A percentile compares a stretch with the other conserved stretches of the same genome.
These are phyloP conservation scores for Hofmannophila pseudospretella DNA, from an alignment of 2,888 invertebrate species.

Conservation along the genomic window DNA sequence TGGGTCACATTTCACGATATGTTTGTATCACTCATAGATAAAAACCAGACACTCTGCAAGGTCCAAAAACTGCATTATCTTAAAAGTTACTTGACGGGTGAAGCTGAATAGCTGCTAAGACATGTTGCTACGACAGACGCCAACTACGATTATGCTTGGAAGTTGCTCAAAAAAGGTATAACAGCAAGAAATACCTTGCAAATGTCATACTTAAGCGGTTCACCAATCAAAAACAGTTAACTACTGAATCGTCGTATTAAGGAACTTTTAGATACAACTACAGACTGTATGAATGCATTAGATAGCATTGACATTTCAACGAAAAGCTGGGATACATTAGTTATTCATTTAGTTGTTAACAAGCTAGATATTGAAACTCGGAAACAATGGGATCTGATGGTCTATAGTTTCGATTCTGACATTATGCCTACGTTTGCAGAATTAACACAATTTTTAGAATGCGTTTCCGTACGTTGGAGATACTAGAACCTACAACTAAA, in stretches of 20 bases:
- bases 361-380: slow-evolving; percentile 13
- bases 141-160: slow-evolving; percentile 19
- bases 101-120: slow-evolving; percentile 20
- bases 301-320: slow-evolving; percentile 10
- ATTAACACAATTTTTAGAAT: slow-evolving; percentile 19
- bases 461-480: slow-evolving; percentile 22
- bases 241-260: slow-evolving; percentile 17
- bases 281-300: slow-evolving; percentile 16
- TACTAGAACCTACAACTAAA: slow-evolving; percentile 7
- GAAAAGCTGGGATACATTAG: slow-evolving; percentile 14
- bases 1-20: slow-evolving; percentile 19
- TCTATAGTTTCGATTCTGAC: slow-evolving; percentile 4
- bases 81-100: slow-evolving; percentile 16
- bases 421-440: slow-evolving; percentile 15
- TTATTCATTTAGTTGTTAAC: slow-evolving; percentile 10
- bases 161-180: slow-evolving; percentile 15
- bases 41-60: slow-evolving; percentile 16
- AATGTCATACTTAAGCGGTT: slow-evolving; percentile 16
- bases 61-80: slow-evolving; percentile 22
- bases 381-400: slow-evolving; percentile 14
- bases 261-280: slow-evolving; percentile 16
- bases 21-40: slow-evolving; percentile 18
- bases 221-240: slow-evolving; percentile 7
- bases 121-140: slow-evolving; percentile 12
- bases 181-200: slow-evolving; percentile 18